Evolutionary conservation across 2,888 invertebrate species (phyloP), one percentile per base, ranked within the genome.

Genomic region (Polydrusus pterygomalis): DNA sequence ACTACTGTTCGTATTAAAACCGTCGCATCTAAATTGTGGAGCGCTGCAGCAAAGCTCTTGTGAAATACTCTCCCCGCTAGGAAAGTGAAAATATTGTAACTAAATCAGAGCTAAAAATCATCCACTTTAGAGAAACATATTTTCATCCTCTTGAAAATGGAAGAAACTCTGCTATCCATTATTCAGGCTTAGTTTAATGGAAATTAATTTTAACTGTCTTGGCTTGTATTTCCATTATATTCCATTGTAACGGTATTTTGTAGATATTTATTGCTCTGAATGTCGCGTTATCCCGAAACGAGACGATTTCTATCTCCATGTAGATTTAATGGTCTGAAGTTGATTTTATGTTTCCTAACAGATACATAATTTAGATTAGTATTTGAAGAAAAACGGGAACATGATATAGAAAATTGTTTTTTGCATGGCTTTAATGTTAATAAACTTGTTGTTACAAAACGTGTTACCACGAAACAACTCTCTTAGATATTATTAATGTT

Each of bases 161-260:
- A 73, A 77, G 47, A 73, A 77, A 58, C 47, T 43, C 43, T 56
- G 62, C 49, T 60, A 51, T 64, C 73, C 73, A 63, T 72, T 68
- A 69, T 72, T 72, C 71, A 47, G 69, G 72, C 72, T 72, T 69
- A 69, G 47, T 65, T 77, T 73, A 77, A 73, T 77, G 69, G 77
- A 77, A 77, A 77, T 77, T 77, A 77, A 77, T 77, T 77, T 65
- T 25, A 70, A 77, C 72, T 73, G 73, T 69, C 77, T 77, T 73
- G 47, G 73, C 49, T 76, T 72, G 76, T 76, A 73, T 77, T 77
- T 77, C 73, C 73, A 73, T 77, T 77, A 73, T 77, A 73, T 77
- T 69, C 64, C 76, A 67, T 64, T 69, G 76, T 69, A 64, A 70
- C 65, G 51, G 65, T 60, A 58, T 73, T 73, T 73, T 77, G 77